Base-by-base conservation (phyloP, 2,888 invertebrate species). In the Eremobia ochroleuca region DNA sequence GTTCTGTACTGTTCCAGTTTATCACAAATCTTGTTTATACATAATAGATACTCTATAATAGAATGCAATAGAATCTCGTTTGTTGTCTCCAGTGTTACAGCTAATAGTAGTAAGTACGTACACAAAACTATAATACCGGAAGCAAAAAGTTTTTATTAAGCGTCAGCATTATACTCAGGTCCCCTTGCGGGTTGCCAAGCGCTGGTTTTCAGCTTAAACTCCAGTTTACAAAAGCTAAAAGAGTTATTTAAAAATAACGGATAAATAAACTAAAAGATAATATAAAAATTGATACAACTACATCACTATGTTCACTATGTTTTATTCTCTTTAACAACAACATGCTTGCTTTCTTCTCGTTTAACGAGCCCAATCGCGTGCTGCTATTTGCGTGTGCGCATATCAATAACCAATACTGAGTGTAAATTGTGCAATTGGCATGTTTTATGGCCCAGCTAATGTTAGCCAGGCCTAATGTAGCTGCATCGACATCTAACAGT, bases 391-490 rank as follows among this genome's bases (percentile, higher is more conserved):
- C 83, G 73, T 73, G 58, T 34, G 66, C 81, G 76, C 76, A 82
- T 58, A 61, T 76, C 68, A 67, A 68, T 82, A 75, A 62, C 68
- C 83, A 74, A 79, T 61, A 71, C 64, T 65, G 64, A 79, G 71
- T 79, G 83, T 79, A 69, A 66, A 82, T 78, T 69, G 78, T 78
- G 69, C 78, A 73, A 70, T 83, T 52, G 69, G 34, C 58, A 78
- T 79, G 83, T 79, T 79, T 73, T 83, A 83, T 65, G 9, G 55
- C 9, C 43, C 28, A 72, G 71, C 71, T 75, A 75, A 70, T 82
- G 70, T 68, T 21, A 49, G 46, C 46, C 25, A 25, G 70, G 15
- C 28, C 28, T 68, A 79, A 72, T 80, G 68, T 76, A 64, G 46
- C 52, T 49, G 49, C 62, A 69, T 83, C 62, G 70, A 74, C 83